Conservation (phyloP, 2,797 vertebrate genomes). For the Myripristis murdjan region DNA sequence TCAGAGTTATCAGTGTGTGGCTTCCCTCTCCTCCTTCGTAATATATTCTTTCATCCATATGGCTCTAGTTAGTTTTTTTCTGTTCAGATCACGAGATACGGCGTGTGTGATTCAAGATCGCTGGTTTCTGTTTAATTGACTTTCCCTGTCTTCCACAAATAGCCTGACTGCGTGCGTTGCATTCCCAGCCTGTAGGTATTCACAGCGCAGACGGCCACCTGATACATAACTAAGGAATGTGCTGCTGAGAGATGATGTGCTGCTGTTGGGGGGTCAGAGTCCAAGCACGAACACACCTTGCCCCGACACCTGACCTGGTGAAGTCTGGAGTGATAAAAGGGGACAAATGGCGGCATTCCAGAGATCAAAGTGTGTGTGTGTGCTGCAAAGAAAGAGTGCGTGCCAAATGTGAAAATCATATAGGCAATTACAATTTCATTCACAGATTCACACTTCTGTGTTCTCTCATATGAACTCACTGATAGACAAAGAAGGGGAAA, state of each 20-base stretch:
- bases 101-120: slow-evolving; percentile 36
- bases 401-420: slow-evolving; percentile 1
- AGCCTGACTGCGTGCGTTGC: slow-evolving; percentile 24
- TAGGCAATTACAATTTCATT: background rate
- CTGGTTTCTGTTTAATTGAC: slow-evolving; percentile 23
- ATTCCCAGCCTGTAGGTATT: slow-evolving; percentile 74
- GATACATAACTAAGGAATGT: slow-evolving; percentile 75
- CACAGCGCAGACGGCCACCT: slow-evolving; percentile 51
- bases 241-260: slow-evolving; percentile 31
- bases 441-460: background rate
- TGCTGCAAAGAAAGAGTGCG: slow-evolving; percentile 19
- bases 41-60: too few species aligned
- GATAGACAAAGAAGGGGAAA: slow-evolving; percentile 23
- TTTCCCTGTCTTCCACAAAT: slow-evolving; percentile 34
- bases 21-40: too few species aligned
- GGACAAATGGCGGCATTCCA: background rate
- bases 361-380: background rate
- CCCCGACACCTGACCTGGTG: slow-evolving; percentile 23
- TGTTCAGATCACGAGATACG: slow-evolving; percentile 19
- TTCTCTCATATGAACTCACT: slow-evolving; percentile 7
- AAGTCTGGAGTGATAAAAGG: slow-evolving; percentile 12
- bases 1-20: too few species aligned
- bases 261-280: slow-evolving; percentile 56
- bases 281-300: slow-evolving; percentile 20
- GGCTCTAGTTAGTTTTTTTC: too few species aligned